Evolutionary conservation across 2,797 vertebrate genomes (phyloP).

Genomic region (Anabacerthia variegaticeps): DNA sequence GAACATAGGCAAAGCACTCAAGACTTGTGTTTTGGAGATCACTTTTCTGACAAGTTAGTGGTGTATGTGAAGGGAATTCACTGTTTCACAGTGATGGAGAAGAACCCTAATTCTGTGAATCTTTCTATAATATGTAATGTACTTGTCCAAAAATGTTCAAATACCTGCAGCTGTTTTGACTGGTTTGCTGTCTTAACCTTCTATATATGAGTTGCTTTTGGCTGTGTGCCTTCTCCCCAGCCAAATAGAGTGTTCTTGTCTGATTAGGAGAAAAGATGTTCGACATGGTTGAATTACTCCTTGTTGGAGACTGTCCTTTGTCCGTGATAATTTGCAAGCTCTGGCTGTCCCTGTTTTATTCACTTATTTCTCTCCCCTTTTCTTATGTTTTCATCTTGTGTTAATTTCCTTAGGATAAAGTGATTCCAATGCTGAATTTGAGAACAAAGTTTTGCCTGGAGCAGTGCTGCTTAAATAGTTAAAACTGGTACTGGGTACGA

Average conservation of each 20-base stretch:
- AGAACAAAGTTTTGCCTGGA: not conserved
- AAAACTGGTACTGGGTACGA: not conserved
- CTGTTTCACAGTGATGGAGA: not conserved
- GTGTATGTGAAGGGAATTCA: not conserved
- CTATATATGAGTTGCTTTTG: conserved; percentile 27
- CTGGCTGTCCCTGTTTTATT: not conserved
- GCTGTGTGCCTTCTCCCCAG: conserved; percentile 24
- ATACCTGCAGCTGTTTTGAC: not conserved
- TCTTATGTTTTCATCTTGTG: not conserved
- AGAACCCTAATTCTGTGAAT: not conserved
- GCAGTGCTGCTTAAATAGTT: not conserved
- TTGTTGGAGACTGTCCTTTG: conserved; percentile 27
- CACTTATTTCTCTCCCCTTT: not conserved
- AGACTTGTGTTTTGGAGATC: not conserved
- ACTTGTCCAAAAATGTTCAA: not conserved
- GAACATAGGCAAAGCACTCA: not conserved
- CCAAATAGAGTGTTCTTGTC: not conserved
- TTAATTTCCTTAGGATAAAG: not conserved
- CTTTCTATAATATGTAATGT: not conserved
- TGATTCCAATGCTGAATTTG: not conserved
- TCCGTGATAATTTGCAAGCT: not conserved
- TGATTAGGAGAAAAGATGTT: conserved; percentile 58
- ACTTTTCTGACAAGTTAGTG: not conserved
- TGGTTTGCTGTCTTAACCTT: conserved; percentile 49
- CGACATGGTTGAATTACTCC: conserved; percentile 8